Evolutionary conservation across 2,888 invertebrate genomes (phyloP).

Genomic region (Diplolepis rosae): DNA sequence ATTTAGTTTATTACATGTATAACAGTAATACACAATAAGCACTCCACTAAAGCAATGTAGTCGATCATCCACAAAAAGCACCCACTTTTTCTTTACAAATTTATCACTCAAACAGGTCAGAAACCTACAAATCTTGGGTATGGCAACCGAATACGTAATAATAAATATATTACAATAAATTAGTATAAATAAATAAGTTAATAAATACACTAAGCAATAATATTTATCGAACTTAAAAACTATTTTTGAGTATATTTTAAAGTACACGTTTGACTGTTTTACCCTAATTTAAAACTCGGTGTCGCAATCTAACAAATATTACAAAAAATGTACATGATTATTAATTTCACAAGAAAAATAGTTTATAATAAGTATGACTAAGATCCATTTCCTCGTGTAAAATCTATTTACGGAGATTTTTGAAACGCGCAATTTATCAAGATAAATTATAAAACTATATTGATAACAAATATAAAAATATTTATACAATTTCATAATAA

Average conservation of each 20-base stretch:
- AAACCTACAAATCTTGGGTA: slow-evolving; percentile 56
- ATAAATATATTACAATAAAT: slow-evolving; percentile 49
- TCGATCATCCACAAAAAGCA: slow-evolving; percentile 33
- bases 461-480: neutral
- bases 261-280: neutral
- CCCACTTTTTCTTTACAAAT: slow-evolving; percentile 41
- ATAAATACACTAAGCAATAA: slow-evolving; percentile 1
- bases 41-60: slow-evolving; percentile 29
- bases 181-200: slow-evolving; percentile 34
- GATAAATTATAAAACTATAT: neutral
- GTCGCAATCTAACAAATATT: neutral
- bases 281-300: neutral
- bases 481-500: neutral
- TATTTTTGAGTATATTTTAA: neutral
- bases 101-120: slow-evolving; percentile 37
- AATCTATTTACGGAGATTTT: neutral
- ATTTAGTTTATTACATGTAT: slow-evolving; percentile 46
- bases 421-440: neutral
- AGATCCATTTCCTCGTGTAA: neutral
- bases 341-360: neutral
- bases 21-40: slow-evolving; percentile 41
- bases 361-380: slow-evolving; percentile 8
- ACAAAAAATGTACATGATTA: neutral
- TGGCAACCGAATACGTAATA: slow-evolving; percentile 65
- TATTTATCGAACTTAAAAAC: neutral